Evolutionary conservation across 2,888 invertebrate species (phyloP).

Genomic region (Crepidodera aurea): DNA sequence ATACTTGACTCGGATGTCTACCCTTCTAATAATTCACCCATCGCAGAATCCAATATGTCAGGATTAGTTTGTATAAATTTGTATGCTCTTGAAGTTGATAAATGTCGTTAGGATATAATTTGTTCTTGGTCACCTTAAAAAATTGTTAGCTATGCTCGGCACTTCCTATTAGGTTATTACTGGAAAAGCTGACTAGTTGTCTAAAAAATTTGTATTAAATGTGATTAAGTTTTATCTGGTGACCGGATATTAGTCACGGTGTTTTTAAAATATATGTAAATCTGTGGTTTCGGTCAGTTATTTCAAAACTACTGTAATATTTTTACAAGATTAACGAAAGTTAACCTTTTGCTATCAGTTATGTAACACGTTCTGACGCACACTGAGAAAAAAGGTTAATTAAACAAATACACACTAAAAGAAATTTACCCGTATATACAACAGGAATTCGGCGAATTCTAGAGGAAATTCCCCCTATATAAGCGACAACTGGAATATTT

Average conservation of each 20-base stretch:
- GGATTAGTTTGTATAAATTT: constrained; percentile 31
- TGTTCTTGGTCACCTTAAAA: neutral
- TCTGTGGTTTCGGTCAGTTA: constrained; percentile 6
- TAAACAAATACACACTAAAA: no score
- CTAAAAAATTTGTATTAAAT: constrained; percentile 2
- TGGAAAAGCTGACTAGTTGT: constrained; percentile 9
- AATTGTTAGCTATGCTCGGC: constrained; percentile 5
- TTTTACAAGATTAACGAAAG: no score
- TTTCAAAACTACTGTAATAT: neutral
- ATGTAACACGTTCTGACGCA: no score
- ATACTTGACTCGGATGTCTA: constrained; percentile 49
- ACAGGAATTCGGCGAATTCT: no score
- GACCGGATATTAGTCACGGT: constrained; percentile 6
- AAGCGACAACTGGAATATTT: no score
- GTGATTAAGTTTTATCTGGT: neutral
- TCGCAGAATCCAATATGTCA: constrained; percentile 36
- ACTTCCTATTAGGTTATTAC: constrained; percentile 9
- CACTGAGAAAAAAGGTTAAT: no score
- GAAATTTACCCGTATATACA: no score
- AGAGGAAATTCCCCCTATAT: no score
- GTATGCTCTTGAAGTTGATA: constrained; percentile 26
- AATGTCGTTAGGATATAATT: constrained; percentile 3
- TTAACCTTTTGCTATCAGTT: no score
- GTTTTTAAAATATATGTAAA: constrained; percentile 19
- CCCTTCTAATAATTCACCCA: constrained; percentile 35